A percentile compares a stretch with the other conserved stretches of the same genome.
These are phyloP conservation scores for Chaunax sp. DNA, from an alignment of 2,797 vertebrate species.

Conservation along the genomic window DNA sequence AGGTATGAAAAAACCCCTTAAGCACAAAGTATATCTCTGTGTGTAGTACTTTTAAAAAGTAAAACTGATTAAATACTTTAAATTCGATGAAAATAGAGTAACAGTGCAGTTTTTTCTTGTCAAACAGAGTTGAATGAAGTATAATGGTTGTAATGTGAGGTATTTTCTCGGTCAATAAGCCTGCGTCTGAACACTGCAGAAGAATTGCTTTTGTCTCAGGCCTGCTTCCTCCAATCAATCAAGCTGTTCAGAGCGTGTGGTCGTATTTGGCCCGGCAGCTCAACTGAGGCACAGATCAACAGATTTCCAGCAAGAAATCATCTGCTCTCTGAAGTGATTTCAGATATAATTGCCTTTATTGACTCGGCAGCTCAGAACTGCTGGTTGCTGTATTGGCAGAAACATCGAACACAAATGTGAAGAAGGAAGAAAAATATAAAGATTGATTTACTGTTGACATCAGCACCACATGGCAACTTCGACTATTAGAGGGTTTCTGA, in stretches of 20 bases:
- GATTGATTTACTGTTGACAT: constrained; percentile 41
- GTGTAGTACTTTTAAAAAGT: too few species aligned
- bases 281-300: constrained; percentile 55
- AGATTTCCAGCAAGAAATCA: constrained; percentile 69
- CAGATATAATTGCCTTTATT: constrained; percentile 73
- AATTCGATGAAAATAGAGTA: too few species aligned
- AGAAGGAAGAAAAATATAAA: constrained; percentile 18
- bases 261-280: constrained; percentile 27
- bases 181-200: constrained; percentile 4
- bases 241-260: constrained; percentile 30
- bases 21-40: too few species aligned
- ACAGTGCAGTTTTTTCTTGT: too few species aligned
- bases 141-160: background rate
- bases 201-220: constrained; percentile 46
- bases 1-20: too few species aligned
- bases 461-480: too few species aligned
- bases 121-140: background rate
- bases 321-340: constrained; percentile 63
- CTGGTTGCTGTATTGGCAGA: constrained; percentile 32
- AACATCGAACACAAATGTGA: constrained; percentile 31
- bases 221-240: constrained; percentile 53
- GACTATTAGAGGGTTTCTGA: too few species aligned
- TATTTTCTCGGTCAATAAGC: constrained; percentile 29
- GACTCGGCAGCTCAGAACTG: constrained; percentile 45
- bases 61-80: too few species aligned